Percentiles rank a stretch among this genome's conserved stretches.
Evolutionary conservation across 2,888 invertebrate genomes (phyloP).

Genomic region (Latheticus oryzae): DNA sequence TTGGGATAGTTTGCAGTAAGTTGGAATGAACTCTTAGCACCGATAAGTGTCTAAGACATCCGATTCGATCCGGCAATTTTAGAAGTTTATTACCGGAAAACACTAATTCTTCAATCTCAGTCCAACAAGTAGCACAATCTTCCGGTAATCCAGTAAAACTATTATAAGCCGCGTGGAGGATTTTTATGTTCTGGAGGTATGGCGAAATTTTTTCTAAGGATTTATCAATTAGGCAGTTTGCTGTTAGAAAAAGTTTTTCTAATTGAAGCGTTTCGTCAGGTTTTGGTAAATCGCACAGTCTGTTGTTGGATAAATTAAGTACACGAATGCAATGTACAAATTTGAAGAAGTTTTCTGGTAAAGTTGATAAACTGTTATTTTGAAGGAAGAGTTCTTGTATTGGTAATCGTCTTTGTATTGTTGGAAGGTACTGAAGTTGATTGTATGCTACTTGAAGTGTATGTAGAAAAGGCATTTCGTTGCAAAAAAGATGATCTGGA

Average conservation of each 20-base stretch:
- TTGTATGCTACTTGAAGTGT: slow-evolving; percentile 84
- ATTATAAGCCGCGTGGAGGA: slow-evolving; percentile 84
- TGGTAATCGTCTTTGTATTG: slow-evolving; percentile 75
- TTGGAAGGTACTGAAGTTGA: slow-evolving; percentile 78
- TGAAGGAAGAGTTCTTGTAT: slow-evolving; percentile 80
- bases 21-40: slow-evolving; percentile 87
- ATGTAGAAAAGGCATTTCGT: slow-evolving; percentile 78
- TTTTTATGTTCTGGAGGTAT: slow-evolving; percentile 73
- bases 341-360: slow-evolving; percentile 83
- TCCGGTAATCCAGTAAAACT: slow-evolving; percentile 80
- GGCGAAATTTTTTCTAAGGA: slow-evolving; percentile 71
- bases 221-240: slow-evolving; percentile 80
- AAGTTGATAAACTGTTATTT: slow-evolving; percentile 79
- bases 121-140: slow-evolving; percentile 80
- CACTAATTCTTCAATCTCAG: slow-evolving; percentile 83
- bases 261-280: slow-evolving; percentile 70
- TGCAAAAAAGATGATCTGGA: slow-evolving; percentile 80
- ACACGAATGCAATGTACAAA: slow-evolving; percentile 74
- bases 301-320: slow-evolving; percentile 84
- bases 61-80: slow-evolving; percentile 80
- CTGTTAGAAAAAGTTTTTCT: slow-evolving; percentile 79
- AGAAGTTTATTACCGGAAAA: slow-evolving; percentile 84
- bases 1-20: slow-evolving; percentile 79
- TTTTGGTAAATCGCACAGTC: slow-evolving; percentile 75
- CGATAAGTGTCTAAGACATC: slow-evolving; percentile 76